Conservation (phyloP, 2,888 invertebrate species). For the Morpho achilles region DNA sequence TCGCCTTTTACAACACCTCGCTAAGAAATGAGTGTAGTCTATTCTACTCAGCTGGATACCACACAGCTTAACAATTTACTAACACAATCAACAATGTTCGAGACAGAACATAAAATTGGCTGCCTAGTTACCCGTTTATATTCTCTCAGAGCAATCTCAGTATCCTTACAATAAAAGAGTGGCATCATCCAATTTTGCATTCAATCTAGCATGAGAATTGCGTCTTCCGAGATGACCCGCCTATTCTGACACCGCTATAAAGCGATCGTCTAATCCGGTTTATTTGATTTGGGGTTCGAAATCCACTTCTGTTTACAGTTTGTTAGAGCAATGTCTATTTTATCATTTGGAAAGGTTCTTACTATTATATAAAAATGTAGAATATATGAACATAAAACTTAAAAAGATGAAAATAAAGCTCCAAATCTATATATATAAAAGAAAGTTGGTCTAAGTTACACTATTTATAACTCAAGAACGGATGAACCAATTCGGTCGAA, state of each 20-base stretch:
- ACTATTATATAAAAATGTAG: no score
- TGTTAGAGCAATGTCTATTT: slow-evolving; percentile 31
- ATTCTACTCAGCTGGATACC: no score
- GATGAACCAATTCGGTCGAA: no score
- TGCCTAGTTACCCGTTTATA: slow-evolving; percentile 41
- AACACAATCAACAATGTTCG: slow-evolving; percentile 42
- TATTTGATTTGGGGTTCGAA: slow-evolving; percentile 73
- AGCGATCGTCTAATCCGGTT: slow-evolving; percentile 77
- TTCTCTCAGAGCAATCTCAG: slow-evolving; percentile 44
- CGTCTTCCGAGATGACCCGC: slow-evolving; percentile 75
- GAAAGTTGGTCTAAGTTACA: no score
- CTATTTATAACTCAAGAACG: no score
- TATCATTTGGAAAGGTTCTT: background rate
- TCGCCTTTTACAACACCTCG: no score
- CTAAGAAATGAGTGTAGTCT: no score
- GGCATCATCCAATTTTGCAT: slow-evolving; percentile 78
- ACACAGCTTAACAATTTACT: no score
- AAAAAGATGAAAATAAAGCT: no score
- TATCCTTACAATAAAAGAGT: slow-evolving; percentile 71
- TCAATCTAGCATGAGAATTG: slow-evolving; percentile 76
- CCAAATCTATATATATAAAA: no score
- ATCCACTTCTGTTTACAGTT: slow-evolving; percentile 64
- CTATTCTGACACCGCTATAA: slow-evolving; percentile 69
- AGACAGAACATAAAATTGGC: slow-evolving; percentile 61
- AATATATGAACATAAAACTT: no score